Percentiles rank a stretch among this genome's conserved stretches.
phyloP scores from a whole-genome alignment of 2,888 invertebrate genomes.

The Agrochola litura region DNA sequence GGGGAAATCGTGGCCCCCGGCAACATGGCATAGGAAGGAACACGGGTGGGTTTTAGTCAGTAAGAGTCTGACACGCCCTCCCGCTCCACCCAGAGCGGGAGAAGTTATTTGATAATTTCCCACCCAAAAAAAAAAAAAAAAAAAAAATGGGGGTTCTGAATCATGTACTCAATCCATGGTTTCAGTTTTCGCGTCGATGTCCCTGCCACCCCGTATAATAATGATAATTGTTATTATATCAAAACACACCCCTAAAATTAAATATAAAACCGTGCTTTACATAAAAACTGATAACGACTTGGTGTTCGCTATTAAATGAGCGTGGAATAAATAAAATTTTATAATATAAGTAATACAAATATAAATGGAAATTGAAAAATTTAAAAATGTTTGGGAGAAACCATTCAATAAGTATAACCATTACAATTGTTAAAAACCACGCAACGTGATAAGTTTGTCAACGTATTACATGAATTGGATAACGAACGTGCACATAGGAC shows the following conservation, averaged over 20 bases:
- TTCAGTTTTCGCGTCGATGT: too few species aligned
- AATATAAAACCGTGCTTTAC: constrained; percentile 6
- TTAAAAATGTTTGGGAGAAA: neutral
- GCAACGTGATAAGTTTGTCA: neutral
- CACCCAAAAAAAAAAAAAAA: too few species aligned
- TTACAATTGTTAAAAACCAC: constrained; percentile 4
- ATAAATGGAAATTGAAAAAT: neutral
- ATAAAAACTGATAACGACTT: neutral
- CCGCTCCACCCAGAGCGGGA: too few species aligned
- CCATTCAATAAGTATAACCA: neutral
- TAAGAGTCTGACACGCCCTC: too few species aligned
- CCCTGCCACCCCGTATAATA: too few species aligned
- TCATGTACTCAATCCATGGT: too few species aligned
- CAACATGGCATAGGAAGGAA: too few species aligned
- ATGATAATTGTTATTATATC: neutral
- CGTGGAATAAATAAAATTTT: neutral
- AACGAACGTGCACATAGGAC: neutral
- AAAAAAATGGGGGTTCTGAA: too few species aligned
- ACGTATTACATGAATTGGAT: neutral
- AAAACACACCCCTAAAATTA: neutral
- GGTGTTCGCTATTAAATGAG: constrained; percentile 16
- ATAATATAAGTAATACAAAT: constrained; percentile 3
- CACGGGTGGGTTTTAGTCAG: too few species aligned
- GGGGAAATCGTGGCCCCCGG: too few species aligned
- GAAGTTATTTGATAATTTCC: too few species aligned